These are phyloP conservation scores for Eupithecia pulchellata DNA, from an alignment of 2,888 invertebrate genomes.

Conservation along the genomic window DNA sequence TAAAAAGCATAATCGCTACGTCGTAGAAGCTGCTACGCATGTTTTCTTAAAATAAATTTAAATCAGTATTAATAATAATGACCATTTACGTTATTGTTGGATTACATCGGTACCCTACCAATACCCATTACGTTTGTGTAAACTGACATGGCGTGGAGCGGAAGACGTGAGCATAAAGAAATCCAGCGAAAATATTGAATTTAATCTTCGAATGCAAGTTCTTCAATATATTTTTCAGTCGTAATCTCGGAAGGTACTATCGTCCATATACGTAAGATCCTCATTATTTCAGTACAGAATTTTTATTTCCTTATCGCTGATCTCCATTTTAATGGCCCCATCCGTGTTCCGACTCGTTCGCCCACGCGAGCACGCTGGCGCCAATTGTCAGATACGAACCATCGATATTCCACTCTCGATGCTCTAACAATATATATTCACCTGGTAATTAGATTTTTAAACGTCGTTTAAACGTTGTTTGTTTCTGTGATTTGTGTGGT, in stretches of 20 bases:
- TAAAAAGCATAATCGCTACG: not conserved
- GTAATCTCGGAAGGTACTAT: not conserved
- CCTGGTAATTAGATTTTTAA: slow-evolving; percentile 55
- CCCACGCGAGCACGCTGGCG: slow-evolving; percentile 68
- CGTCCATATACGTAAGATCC: not conserved
- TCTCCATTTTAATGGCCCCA: slow-evolving; percentile 48
- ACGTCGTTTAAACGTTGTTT: slow-evolving; percentile 49
- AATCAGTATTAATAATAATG: no score
- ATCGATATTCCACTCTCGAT: slow-evolving; percentile 51
- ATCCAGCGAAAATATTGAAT: not conserved
- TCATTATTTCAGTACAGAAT: slow-evolving; percentile 6
- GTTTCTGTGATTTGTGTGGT: slow-evolving; percentile 40
- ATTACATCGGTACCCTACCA: not conserved
- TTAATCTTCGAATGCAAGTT: not conserved
- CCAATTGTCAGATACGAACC: slow-evolving; percentile 59
- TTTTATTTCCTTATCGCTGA: slow-evolving; percentile 24
- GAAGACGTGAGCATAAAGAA: not conserved
- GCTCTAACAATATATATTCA: slow-evolving; percentile 56
- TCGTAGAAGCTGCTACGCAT: not conserved
- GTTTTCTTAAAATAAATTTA: not conserved
- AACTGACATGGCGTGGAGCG: not conserved
- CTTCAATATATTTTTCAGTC: not conserved
- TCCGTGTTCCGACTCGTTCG: slow-evolving; percentile 66
- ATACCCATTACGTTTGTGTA: not conserved
- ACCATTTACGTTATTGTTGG: no score